Percentiles rank a stretch among this genome's conserved stretches.
These are phyloP conservation scores for Drosophila quinaria DNA, from an alignment of 2,888 invertebrate species.

Conservation along the genomic window DNA sequence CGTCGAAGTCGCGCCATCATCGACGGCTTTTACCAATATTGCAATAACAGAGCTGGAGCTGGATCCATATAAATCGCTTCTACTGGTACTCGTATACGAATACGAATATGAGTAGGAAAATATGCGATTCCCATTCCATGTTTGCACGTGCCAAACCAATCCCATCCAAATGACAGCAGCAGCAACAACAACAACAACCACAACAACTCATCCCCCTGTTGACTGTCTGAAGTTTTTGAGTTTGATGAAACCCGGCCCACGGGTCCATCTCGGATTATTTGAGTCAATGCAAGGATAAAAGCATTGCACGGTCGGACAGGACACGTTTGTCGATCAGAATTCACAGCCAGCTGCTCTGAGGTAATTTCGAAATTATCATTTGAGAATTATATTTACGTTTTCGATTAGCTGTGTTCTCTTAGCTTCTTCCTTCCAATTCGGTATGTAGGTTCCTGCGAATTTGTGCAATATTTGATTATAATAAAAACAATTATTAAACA, in stretches of 20 bases:
- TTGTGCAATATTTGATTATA: no score
- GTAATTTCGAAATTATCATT: slow-evolving; percentile 2
- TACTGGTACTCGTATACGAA: neutral
- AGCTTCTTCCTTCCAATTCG: no score
- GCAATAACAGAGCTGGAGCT: slow-evolving; percentile 43
- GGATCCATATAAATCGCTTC: slow-evolving; percentile 42
- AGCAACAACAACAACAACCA: neutral
- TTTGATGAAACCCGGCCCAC: slow-evolving; percentile 47
- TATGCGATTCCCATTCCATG: slow-evolving; percentile 30
- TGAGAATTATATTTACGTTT: neutral
- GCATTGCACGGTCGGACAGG: neutral
- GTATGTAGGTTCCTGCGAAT: no score
- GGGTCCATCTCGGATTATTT: slow-evolving; percentile 32
- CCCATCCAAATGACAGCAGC: slow-evolving; percentile 37
- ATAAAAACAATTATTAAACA: no score
- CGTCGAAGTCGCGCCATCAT: slow-evolving; percentile 57
- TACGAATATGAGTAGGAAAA: slow-evolving; percentile 1
- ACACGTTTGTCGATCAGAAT: neutral
- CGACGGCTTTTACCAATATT: slow-evolving; percentile 62
- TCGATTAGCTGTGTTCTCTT: neutral
- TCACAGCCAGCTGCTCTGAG: neutral
- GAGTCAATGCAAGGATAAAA: slow-evolving; percentile 45
- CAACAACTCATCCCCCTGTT: neutral
- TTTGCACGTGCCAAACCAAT: slow-evolving; percentile 69
- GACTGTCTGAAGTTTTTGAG: slow-evolving; percentile 47